Evolutionary conservation across 2,888 invertebrate genomes (phyloP), one percentile per base, ranked within the genome.

Genomic region (Protula sp.): DNA sequence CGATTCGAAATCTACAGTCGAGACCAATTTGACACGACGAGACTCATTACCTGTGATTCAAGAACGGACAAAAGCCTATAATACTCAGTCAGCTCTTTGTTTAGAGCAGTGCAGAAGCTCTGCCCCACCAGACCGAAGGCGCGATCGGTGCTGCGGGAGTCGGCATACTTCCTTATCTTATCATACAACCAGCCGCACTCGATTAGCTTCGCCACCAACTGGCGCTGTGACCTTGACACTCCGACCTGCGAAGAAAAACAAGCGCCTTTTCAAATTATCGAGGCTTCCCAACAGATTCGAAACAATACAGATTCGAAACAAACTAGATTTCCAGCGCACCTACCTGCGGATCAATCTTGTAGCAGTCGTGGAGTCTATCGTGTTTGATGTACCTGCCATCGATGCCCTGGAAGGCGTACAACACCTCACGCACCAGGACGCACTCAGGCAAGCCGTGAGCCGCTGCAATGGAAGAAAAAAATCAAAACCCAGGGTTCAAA

Each of bases 21-120:
- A n/a, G n/a, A n/a, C n/a, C n/a, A n/a, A n/a, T n/a, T n/a, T n/a
- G n/a, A n/a, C n/a, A n/a, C n/a, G n/a, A n/a, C n/a, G n/a, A n/a
- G n/a, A n/a, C n/a, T n/a, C n/a, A n/a, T n/a, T n/a, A 92, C 89
- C 85, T 91, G 90, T 57, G 92, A 89, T 80, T 94, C 92, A 56
- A 95, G 83, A 56, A 91, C 83, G 1, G 94, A 92, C 60, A 97
- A 86, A 70, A 92, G 87, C 66, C 92, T 87, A 79, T 93, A 94
- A 81, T 92, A 95, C 74, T 90, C 89, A 0, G 88, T 89, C 19
- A 97, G 83, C 80, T 95, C 92, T 60, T 89, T 87, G 72, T 90
- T 87, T 60, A 97, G 83, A 2, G 90, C 89, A 1, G 91, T 86
- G 58, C 92, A 89, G 67, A 95, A 87, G 55, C 94, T 92, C 76